Evolutionary conservation across 2,797 vertebrate genomes (phyloP).

Genomic region (Odontamblyopus lacepedii): DNA sequence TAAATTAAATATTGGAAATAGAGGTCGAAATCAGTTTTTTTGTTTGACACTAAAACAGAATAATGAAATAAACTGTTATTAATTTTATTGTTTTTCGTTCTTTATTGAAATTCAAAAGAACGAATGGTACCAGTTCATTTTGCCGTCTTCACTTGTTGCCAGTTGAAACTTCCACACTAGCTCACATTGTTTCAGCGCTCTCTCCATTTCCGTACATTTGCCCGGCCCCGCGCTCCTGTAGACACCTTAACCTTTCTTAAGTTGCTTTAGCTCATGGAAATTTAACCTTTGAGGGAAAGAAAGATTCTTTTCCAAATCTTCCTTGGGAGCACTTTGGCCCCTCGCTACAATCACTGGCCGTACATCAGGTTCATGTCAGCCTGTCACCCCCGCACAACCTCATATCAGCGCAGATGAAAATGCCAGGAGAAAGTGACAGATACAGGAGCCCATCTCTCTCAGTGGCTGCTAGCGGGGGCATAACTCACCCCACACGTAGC

Average conservation of each 20-base stretch:
- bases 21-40: no score
- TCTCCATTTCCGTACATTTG: constrained; percentile 25
- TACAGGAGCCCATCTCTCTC: constrained; percentile 51
- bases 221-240: constrained; percentile 38
- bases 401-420: constrained; percentile 69
- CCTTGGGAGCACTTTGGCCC: constrained; percentile 41
- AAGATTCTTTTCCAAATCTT: constrained; percentile 46
- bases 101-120: no score
- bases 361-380: constrained; percentile 54
- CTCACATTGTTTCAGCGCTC: constrained; percentile 11
- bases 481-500: constrained; percentile 21
- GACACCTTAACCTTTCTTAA: constrained; percentile 38
- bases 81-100: no score
- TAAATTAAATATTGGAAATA: no score
- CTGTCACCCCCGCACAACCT: constrained; percentile 58
- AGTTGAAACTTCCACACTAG: no score
- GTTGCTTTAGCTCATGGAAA: constrained; percentile 35
- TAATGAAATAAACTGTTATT: no score
- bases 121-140: no score
- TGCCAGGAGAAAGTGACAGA: constrained; percentile 60
- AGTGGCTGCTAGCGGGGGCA: constrained; percentile 12
- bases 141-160: no score
- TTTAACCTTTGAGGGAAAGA: constrained; percentile 41
- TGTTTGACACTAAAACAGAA: no score
- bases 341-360: constrained; percentile 44